Percentiles rank a stretch among this genome's conserved stretches.
phyloP scores from a whole-genome alignment of 1,140 invertebrate species.

The Bilobella aurantiaca region DNA sequence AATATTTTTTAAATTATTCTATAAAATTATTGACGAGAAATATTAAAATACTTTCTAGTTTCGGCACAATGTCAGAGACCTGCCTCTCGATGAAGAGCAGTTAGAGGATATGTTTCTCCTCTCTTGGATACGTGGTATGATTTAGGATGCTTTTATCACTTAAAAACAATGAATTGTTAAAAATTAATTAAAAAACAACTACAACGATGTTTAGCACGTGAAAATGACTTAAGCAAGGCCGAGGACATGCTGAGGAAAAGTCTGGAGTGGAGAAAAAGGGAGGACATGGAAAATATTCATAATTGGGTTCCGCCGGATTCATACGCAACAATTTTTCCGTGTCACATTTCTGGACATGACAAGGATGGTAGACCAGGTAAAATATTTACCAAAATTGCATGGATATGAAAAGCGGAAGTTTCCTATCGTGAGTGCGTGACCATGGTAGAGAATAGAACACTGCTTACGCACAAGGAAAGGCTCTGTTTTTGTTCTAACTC shows the following conservation, averaged over 20 bases:
- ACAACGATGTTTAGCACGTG: not conserved
- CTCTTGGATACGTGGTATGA: slow-evolving; percentile 4
- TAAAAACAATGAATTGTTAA: not conserved
- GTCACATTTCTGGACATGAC: slow-evolving; percentile 13
- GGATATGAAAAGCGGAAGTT: too few relatives aligned
- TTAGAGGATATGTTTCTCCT: slow-evolving; percentile 4
- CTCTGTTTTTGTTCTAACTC: too few relatives aligned
- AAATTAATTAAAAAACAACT: not conserved
- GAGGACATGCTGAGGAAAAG: slow-evolving; percentile 9
- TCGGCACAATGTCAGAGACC: not conserved
- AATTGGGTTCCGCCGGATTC: not conserved
- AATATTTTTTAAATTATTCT: not conserved
- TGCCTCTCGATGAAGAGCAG: not conserved
- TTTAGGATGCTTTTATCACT: not conserved
- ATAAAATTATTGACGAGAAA: not conserved
- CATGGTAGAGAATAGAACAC: too few relatives aligned
- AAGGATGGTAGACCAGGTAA: slow-evolving; percentile 13
- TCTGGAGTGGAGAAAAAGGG: not conserved
- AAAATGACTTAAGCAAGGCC: slow-evolving; percentile 6
- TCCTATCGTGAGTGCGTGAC: too few relatives aligned
- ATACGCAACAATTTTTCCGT: not conserved
- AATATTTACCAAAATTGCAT: not conserved
- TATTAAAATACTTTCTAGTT: slow-evolving; percentile 5
- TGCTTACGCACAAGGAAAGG: too few relatives aligned
- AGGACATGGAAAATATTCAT: slow-evolving; percentile 10